Conservation (phyloP, 1,140 invertebrate species). For the Drosophila hydei region DNA sequence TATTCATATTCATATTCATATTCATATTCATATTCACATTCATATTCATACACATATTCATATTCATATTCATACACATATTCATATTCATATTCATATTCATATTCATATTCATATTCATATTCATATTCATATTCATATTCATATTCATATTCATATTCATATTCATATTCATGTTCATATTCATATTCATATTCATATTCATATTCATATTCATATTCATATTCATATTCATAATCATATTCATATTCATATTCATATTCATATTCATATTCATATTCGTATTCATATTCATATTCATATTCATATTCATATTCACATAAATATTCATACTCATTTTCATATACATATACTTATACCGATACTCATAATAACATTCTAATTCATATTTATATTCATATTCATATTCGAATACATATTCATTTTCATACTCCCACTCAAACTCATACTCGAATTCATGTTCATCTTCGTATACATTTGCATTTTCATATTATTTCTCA, state of each 20-base stretch:
- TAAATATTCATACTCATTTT: neutral
- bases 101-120: neutral
- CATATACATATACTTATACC: neutral
- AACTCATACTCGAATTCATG: neutral
- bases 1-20: neutral
- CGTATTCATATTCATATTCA: neutral
- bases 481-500: neutral
- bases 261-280: slow-evolving; percentile 1
- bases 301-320: neutral
- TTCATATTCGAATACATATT: neutral
- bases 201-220: neutral
- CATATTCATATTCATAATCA: neutral
- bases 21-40: neutral
- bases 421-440: neutral
- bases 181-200: neutral
- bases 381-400: slow-evolving; percentile 1
- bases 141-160: neutral
- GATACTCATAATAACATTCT: neutral
- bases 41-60: neutral
- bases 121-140: slow-evolving; percentile 1
- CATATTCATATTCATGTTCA: neutral
- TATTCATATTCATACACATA: neutral
- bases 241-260: slow-evolving; percentile 3
- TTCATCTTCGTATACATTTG: too few species aligned
- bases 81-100: slow-evolving; percentile 2